Evolutionary conservation across 2,113 vertebrate species (phyloP), one percentile per base, ranked within the genome.

Genomic region (Phaetusa simplex): DNA sequence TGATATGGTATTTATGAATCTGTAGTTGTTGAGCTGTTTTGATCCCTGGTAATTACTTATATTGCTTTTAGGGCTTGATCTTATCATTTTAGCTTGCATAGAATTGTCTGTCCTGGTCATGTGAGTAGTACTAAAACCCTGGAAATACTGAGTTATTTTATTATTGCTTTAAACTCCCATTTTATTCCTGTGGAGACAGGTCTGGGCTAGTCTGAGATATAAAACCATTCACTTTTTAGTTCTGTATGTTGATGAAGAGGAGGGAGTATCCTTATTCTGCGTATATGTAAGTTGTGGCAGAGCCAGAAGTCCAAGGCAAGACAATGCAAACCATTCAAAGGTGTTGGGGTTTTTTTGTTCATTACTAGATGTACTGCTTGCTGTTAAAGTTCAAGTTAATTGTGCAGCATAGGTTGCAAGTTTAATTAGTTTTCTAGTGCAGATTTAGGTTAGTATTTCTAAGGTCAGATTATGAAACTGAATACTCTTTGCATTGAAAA

Each of bases 111-210:
- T 34, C 11, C 22, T 20, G 22, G 16, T 69, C 10, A 5, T 4
- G 6, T 7, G 27, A 26, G 30, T 4, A 2, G 62, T 11, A 4
- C 26, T 30, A 29, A 42, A 71, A 4, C 36, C 40, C 21, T 65
- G 52, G 17, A n/a, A 34, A 7, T 21, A 1, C 14, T 4, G 16
- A 50, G 12, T 12, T 45, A 0, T 4, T 1, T 36, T 40, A 38
- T 4, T n/a, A 12, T 32, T 43, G 32, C 11, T 55, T 53, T 79
- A 19, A 71, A 52, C 23, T 38, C 42, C 12, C 4, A 1, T 18
- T 2, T 12, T 40, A 7, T 27, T 52, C 16, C 32, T 20, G 22
- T 29, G n/a, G n/a, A n/a, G 66, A 23, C 26, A 40, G 26, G 24
- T 55, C 26, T 17, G 64, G 30, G n/a, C 24, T 62, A 19, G 12